These are phyloP conservation scores for Furnarius figulus DNA, from an alignment of 2,113 vertebrate genomes.

Conservation along the genomic window DNA sequence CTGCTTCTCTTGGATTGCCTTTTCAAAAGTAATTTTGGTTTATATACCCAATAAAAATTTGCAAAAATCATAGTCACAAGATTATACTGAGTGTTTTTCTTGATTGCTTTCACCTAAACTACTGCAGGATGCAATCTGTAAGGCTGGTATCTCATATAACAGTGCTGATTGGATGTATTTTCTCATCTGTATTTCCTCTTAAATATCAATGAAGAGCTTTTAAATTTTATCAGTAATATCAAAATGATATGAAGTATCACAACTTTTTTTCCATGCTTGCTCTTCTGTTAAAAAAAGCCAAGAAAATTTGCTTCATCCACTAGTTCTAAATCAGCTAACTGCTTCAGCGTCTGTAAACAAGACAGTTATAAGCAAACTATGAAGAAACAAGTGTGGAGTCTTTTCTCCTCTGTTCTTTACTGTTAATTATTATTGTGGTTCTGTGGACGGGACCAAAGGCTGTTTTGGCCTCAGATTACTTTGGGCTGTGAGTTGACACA, in stretches of 20 bases:
- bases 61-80: not conserved
- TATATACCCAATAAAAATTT: not conserved
- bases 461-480: not conserved
- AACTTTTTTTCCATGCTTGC: not conserved
- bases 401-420: not conserved
- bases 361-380: not conserved
- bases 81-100: not conserved
- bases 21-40: not conserved
- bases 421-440: not conserved
- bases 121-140: not conserved
- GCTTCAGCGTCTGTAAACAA: not conserved
- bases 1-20: not conserved
- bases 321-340: not conserved
- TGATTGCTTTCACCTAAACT: not conserved
- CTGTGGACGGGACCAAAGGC: not conserved
- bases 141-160: not conserved
- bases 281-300: not conserved
- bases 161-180: not conserved
- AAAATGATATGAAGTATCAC: not conserved
- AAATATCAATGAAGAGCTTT: not conserved
- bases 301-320: accelerated
- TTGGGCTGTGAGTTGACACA: not conserved
- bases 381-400: not conserved
- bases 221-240: not conserved
- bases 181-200: not conserved